phyloP scores from a whole-genome alignment of 2,888 invertebrate species.

The Zele albiditarsus region DNA sequence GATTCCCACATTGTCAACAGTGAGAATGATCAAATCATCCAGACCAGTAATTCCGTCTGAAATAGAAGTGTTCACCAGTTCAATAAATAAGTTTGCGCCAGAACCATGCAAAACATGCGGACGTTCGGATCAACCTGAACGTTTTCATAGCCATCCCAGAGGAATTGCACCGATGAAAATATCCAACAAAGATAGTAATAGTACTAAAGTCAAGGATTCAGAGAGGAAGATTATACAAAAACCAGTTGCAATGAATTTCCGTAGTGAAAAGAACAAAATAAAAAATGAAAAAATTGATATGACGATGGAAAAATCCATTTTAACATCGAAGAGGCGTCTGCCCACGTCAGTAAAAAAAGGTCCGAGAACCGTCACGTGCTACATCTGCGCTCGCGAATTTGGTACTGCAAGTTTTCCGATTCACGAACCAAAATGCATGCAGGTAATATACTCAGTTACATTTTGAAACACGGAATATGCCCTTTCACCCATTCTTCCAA shows the following conservation, averaged over 20 bases:
- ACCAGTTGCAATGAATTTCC: slow-evolving; percentile 74
- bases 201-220: slow-evolving; percentile 55
- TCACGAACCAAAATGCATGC: slow-evolving; percentile 80
- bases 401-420: slow-evolving; percentile 79
- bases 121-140: slow-evolving; percentile 80
- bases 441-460: slow-evolving; percentile 69
- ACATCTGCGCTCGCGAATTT: slow-evolving; percentile 80
- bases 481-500: slow-evolving; percentile 6
- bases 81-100: slow-evolving; percentile 62
- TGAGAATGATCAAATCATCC: slow-evolving; percentile 54
- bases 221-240: slow-evolving; percentile 74
- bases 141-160: slow-evolving; percentile 77
- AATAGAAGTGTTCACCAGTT: slow-evolving; percentile 58
- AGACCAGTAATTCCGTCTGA: slow-evolving; percentile 55
- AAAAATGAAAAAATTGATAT: slow-evolving; percentile 29
- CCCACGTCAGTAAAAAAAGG: slow-evolving; percentile 48
- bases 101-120: slow-evolving; percentile 81
- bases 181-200: slow-evolving; percentile 48
- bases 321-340: neutral
- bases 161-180: slow-evolving; percentile 41
- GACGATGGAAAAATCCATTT: slow-evolving; percentile 21
- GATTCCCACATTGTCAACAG: slow-evolving; percentile 53
- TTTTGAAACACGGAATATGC: slow-evolving; percentile 45
- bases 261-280: slow-evolving; percentile 58
- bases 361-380: slow-evolving; percentile 75